Conservation (phyloP, 2,888 invertebrate species). For the Papilio elwesi region DNA sequence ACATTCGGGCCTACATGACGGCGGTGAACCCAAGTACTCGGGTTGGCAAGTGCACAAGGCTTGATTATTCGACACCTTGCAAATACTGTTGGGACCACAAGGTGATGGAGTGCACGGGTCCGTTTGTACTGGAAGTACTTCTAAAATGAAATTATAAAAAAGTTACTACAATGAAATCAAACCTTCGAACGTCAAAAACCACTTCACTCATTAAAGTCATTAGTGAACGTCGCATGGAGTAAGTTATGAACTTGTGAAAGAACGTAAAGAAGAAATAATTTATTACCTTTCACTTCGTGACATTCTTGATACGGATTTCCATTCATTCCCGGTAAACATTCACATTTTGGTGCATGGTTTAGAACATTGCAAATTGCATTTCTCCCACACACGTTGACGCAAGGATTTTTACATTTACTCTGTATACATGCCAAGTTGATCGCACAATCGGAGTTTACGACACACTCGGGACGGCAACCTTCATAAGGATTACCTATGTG, state of each 20-base stretch:
- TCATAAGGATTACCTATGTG: conserved; percentile 91
- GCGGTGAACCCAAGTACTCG: conserved; percentile 87
- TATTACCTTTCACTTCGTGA: conserved; percentile 66
- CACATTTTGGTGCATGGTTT: conserved; percentile 88
- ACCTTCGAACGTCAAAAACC: neutral
- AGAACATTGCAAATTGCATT: conserved; percentile 89
- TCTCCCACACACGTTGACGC: conserved; percentile 89
- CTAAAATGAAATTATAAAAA: conserved; percentile 54
- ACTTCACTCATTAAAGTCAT: neutral
- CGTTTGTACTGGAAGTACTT: conserved; percentile 60
- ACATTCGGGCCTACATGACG: conserved; percentile 87
- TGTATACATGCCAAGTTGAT: conserved; percentile 88
- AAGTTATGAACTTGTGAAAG: conserved; percentile 26
- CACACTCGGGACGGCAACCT: conserved; percentile 90
- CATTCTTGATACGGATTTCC: conserved; percentile 86
- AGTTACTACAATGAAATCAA: neutral
- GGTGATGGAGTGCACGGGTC: conserved; percentile 89
- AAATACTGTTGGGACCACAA: conserved; percentile 91
- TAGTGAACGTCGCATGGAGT: conserved; percentile 3
- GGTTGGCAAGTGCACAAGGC: conserved; percentile 89
- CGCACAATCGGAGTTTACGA: conserved; percentile 89
- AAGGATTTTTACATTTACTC: conserved; percentile 90
- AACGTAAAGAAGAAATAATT: too few relatives aligned
- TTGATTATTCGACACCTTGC: conserved; percentile 87
- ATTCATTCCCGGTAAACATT: conserved; percentile 85